Base-by-base conservation (phyloP, 2,797 vertebrate genomes). In the Manis pentadactyla region DNA sequence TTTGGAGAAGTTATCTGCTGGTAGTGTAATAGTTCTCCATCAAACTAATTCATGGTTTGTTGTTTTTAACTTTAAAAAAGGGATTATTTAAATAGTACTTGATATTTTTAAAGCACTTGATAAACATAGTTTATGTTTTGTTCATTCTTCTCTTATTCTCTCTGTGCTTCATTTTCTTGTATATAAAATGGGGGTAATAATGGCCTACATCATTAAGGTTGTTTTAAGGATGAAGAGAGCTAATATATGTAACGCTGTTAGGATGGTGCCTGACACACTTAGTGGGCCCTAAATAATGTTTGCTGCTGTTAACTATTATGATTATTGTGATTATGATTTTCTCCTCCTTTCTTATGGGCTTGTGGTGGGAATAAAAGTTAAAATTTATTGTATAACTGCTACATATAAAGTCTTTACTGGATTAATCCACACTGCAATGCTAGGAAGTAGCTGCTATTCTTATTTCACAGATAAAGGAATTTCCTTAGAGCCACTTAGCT, bases 61-160 rank as follows among this genome's bases (percentile, higher is more conserved):
- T 81, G 23, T 89, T 96, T 88, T 68, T 92, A 39, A 93, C 31
- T 39, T 94, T 86, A 63, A 90, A 73, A 92, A 87, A 95, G 42
- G 53, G 46, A 73, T 95, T 71, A 27, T 77, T 75, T 87, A 84
- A 88, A 17, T 88, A 42, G 39, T 75, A 69, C 18, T 71, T 90
- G 37, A 90, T 69, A 73, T 84, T 93, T 95, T 68, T 64, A 89
- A 81, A 37, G 77, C 96, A 46, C 12, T 75, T 79, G 53, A 19
- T 87, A 34, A 97, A 29, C 51, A 61, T 68, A 53, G 23, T 75
- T 92, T 61, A 9, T 86, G 14, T 92, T 90, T 29, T 94, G 25
- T 84, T 95, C 11, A 55, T 85, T 92, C 10, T 12, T 90, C 19
- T 86, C 57, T 15, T 63, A 37, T 25, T 86, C 29, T 87, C 1